Evolutionary conservation across 1,140 invertebrate genomes (phyloP).

Genomic region (Acromyrmex echinatior): DNA sequence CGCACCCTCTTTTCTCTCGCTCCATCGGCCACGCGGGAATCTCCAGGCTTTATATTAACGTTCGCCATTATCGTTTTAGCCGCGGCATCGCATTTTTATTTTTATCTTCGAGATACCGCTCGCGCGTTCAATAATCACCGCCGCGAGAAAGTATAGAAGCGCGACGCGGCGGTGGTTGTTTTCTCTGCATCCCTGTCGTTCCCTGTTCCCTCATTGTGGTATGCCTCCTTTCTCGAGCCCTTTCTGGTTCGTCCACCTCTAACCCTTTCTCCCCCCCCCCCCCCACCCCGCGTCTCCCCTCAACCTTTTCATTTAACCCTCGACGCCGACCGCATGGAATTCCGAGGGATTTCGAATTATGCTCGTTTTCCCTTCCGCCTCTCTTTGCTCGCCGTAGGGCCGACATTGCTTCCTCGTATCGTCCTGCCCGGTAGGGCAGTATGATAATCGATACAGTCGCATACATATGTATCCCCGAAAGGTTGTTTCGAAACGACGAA

Average conservation of each 20-base stretch:
- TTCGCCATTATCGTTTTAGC: slow-evolving; percentile 76
- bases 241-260: not conserved
- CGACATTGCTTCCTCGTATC: slow-evolving; percentile 21
- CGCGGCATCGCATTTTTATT: slow-evolving; percentile 54
- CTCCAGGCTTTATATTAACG: slow-evolving; percentile 78
- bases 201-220: not conserved
- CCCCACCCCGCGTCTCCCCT: not conserved
- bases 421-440: slow-evolving; percentile 26
- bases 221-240: not conserved
- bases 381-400: slow-evolving; percentile 28
- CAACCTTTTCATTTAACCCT: slow-evolving; percentile 63
- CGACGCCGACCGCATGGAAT: slow-evolving; percentile 47
- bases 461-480: slow-evolving; percentile 21
- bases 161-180: slow-evolving; percentile 32
- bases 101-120: slow-evolving; percentile 58
- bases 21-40: slow-evolving; percentile 48
- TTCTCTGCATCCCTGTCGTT: not conserved
- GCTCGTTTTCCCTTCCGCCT: slow-evolving; percentile 30
- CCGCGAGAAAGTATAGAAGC: slow-evolving; percentile 38
- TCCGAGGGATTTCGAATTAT: slow-evolving; percentile 66
- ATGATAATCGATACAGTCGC: slow-evolving; percentile 67
- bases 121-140: slow-evolving; percentile 63
- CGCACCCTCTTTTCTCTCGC: slow-evolving; percentile 13
- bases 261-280: not conserved
- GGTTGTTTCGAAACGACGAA: not conserved